A percentile compares a stretch with the other conserved stretches of the same genome.
Evolutionary conservation across 2,797 vertebrate genomes (phyloP).

Genomic region (Carcharodon carcharias): DNA sequence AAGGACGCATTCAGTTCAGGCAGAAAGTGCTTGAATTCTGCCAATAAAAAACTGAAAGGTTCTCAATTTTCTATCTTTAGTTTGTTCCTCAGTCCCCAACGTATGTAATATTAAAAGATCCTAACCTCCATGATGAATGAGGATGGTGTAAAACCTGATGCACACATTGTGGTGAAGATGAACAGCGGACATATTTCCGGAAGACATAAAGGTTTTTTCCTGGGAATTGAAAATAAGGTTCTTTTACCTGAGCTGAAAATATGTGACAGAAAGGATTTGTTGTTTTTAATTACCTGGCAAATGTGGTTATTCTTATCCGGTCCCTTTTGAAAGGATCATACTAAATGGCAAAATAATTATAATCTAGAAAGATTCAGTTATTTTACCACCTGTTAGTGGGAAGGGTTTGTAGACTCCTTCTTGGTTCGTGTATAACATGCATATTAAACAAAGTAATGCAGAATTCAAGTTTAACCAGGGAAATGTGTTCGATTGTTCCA

Average conservation of each 20-base stretch:
- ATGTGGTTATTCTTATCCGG: neutral
- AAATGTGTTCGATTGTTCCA: neutral
- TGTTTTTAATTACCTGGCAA: neutral
- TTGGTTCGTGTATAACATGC: neutral
- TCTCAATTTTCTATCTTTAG: neutral
- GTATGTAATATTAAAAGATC: neutral
- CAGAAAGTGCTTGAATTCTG: neutral
- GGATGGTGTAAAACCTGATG: neutral
- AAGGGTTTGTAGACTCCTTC: neutral
- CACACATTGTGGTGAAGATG: neutral
- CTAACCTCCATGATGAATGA: neutral
- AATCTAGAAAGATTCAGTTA: neutral
- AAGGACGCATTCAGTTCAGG: neutral
- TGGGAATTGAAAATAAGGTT: neutral
- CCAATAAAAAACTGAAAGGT: neutral
- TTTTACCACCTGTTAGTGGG: neutral
- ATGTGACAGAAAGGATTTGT: neutral
- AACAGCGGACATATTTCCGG: neutral
- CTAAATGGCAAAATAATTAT: neutral
- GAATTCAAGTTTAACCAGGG: neutral
- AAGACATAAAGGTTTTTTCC: neutral
- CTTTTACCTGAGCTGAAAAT: neutral
- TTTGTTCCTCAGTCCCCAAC: neutral
- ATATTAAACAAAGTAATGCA: neutral
- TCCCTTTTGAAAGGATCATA: conserved; percentile 15